These are phyloP conservation scores for Cephalopachus bancanus DNA, from an alignment of 2,797 vertebrate species.

Conservation along the genomic window DNA sequence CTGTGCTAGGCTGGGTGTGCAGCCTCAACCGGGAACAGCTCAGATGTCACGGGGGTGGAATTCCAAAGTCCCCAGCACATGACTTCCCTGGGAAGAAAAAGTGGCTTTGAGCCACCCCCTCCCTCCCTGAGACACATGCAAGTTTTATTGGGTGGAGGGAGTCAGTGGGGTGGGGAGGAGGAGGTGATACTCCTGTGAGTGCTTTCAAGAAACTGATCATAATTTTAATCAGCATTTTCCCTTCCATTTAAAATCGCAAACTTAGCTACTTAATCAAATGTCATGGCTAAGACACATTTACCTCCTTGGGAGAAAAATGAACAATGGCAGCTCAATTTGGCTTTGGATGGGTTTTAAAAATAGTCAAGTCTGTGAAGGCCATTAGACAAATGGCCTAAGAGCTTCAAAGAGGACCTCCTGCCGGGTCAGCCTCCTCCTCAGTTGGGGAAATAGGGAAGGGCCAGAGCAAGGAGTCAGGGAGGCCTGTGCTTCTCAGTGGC, in stretches of 20 bases:
- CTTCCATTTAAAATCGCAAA: conserved; percentile 71
- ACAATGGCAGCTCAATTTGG: conserved; percentile 76
- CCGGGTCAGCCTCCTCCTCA: not conserved
- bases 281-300: conserved; percentile 79
- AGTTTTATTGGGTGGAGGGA: not conserved
- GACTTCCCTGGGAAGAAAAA: not conserved
- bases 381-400: conserved; percentile 77
- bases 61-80: not conserved
- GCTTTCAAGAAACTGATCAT: conserved; percentile 39
- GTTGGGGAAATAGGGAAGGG: not conserved
- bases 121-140: fast-evolving
- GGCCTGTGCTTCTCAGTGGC: too few species aligned
- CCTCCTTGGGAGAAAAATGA: conserved; percentile 78
- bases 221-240: conserved; percentile 69
- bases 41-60: not conserved
- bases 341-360: conserved; percentile 78
- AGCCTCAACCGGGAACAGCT: not conserved
- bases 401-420: conserved; percentile 63
- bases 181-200: not conserved
- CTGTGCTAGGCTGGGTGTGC: not conserved
- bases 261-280: conserved; percentile 77
- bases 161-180: fast-evolving
- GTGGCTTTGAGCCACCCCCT: not conserved
- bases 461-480: too few species aligned
- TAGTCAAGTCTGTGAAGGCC: conserved; percentile 71